phyloP scores from a whole-genome alignment of 2,113 vertebrate genomes.

The Pelecanus crispus region DNA sequence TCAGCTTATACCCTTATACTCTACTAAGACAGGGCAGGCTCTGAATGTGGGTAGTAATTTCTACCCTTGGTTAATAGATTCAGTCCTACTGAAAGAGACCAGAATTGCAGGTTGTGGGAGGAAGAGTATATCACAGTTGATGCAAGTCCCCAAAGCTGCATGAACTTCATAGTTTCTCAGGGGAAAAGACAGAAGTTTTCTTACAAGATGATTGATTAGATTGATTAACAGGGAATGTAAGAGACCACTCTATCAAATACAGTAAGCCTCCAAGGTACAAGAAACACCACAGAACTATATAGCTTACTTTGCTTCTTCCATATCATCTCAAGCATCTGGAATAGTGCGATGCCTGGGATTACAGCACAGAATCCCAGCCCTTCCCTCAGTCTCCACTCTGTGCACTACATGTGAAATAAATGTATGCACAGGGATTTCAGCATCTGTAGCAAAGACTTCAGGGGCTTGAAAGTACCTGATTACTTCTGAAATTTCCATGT shows the following conservation, averaged over 20 bases:
- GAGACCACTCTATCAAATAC: not conserved
- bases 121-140: not conserved
- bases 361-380: not conserved
- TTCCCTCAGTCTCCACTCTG: not conserved
- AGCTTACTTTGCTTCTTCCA: not conserved
- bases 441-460: not conserved
- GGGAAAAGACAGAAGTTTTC: not conserved
- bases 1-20: not conserved
- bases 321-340: not conserved
- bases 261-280: not conserved
- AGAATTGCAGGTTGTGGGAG: fast-evolving
- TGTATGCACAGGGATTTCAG: not conserved
- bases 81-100: not conserved
- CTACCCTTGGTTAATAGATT: not conserved
- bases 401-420: not conserved
- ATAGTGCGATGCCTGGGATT: not conserved
- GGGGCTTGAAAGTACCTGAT: not conserved
- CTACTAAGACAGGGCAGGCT: not conserved
- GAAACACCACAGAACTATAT: not conserved
- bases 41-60: not conserved
- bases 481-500: not conserved
- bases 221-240: not conserved
- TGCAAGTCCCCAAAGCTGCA: not conserved
- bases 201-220: not conserved
- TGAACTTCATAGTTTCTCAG: not conserved